Evolutionary conservation across 2,797 vertebrate species (phyloP).

Genomic region (Poecilia wingei): DNA sequence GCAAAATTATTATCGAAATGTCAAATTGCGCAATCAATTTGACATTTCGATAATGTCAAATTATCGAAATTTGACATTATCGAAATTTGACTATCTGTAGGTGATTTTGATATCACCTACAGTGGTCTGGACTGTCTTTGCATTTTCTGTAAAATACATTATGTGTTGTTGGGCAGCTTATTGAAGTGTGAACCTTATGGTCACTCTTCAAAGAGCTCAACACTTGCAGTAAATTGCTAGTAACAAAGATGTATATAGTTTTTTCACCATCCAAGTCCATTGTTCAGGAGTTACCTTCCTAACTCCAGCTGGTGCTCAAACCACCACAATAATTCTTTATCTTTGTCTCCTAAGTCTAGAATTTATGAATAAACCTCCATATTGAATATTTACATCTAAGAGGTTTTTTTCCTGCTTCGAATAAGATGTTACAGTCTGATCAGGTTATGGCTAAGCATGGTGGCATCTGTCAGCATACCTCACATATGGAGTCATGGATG

Average conservation of each 20-base stretch:
- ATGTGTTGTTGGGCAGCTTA: not conserved
- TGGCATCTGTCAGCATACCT: constrained; percentile 53
- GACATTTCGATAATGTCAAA: too few species aligned
- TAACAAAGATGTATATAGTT: not conserved
- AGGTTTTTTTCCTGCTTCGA: constrained; percentile 28
- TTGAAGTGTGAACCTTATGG: not conserved
- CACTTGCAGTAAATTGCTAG: not conserved
- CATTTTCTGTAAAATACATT: not conserved
- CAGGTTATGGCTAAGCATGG: constrained; percentile 41
- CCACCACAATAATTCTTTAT: not conserved
- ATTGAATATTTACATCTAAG: constrained; percentile 15
- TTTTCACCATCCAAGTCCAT: not conserved
- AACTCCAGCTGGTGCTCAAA: not conserved
- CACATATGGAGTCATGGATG: constrained; percentile 48
- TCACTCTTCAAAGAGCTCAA: not conserved
- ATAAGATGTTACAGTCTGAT: constrained; percentile 37
- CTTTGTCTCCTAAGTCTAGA: not conserved
- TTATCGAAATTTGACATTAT: too few species aligned
- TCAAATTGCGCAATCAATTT: too few species aligned
- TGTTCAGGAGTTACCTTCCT: not conserved
- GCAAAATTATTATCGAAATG: too few species aligned
- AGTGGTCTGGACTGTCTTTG: not conserved
- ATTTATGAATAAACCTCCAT: constrained; percentile 6
- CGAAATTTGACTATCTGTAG: too few species aligned
- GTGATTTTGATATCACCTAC: not conserved